Base-by-base conservation (phyloP, 64 coral and sea anemone species). In the Platygyra sinensis region DNA sequence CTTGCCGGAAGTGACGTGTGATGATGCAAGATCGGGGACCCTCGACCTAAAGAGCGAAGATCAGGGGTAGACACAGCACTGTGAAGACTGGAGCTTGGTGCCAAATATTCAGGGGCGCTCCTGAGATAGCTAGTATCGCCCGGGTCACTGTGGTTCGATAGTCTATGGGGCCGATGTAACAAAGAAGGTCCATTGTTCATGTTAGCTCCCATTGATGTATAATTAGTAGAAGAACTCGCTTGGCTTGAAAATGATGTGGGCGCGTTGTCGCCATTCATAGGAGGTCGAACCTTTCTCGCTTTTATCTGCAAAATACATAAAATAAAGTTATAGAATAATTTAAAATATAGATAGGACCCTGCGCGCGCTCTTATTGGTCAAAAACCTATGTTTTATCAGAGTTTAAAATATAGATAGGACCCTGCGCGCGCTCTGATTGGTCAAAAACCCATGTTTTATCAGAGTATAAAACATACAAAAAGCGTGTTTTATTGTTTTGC, bases 111-210 rank as follows among this genome's bases (percentile, higher is more conserved):
- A 85, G 62, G 29, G 30, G 60, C 46, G 22, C 9, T 38, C 0
- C 4, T 85, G 17, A 27, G 30, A 28, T 72, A 69, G 15, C 62
- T 72, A 0, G 32, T 5, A 50, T 85, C 81, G 13, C 64, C 81
- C 22, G 62, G 81, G 67, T 85, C 81, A 72, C 62, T 85, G 62
- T 51, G 33, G 62, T 85, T 63, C 51, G 81, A 72, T 29, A 42
- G 62, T 7, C 38, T 71, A 24, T 71, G 32, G 4, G 81, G 81
- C 61, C 62, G 42, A n/a, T 67, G 51, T 30, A 64, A 15, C 12
- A 39, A 31, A 33, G 63, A 20, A 28, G 81, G 19, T 67, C 3
- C 38, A 71, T 51, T 51, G 5, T 4, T 15, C 2, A 27, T 9
- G 28, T 85, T 36, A 22, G 62, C 10, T 39, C 30, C 38, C 62